Base-by-base conservation (phyloP, 2,797 vertebrate genomes). In the Hylomyscus alleni region DNA sequence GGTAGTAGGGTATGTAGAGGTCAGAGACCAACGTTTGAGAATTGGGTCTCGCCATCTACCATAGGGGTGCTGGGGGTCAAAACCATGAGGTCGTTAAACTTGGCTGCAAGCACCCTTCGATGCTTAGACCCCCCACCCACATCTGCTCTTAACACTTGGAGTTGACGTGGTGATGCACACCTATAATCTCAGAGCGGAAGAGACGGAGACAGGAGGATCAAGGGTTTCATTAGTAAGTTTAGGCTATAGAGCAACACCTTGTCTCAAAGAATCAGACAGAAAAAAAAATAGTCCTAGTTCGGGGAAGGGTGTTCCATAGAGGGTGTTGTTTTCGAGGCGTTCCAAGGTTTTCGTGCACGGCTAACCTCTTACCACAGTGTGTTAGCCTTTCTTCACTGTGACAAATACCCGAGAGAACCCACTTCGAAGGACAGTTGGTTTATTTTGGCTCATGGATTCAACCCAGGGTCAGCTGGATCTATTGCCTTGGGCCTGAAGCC, bases 231-330 rank as follows among this genome's bases (percentile, higher is more conserved):
- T n/a, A 47, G 3, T 13, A 22, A 20, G 15, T 40, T 47, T 47
- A 40, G 37, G 37, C 7, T 47, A 9, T 12, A 84, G 26, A 84
- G 58, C 37, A 34, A 84, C 40, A 47, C 58, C 58, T 84, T 47
- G 58, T 65, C 82, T 34, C 60, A 65, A 47, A 84, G 82, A 65
- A 20, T 60, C 20, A 13, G 26, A 34, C 37, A 58, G 44, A 6
- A 3, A 37, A n/a, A 24, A 60, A 31, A 50, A 22, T 24, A 50
- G 73, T 14, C 24, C 10, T 1, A 24, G 56, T 29, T 26, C 44
- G 44, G 6, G 3, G 3, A 73, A 47, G 47, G 37, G 9, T 11
- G 31, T 31, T 15, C n/a, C 29, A 6, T 3, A 0, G 7, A 62
- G 40, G 17, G 10, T 24, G 1, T 10, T 47, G 72, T 56, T 20